These are phyloP conservation scores for Penaeus chinensis DNA, from an alignment of 1,140 invertebrate species.

Conservation along the genomic window DNA sequence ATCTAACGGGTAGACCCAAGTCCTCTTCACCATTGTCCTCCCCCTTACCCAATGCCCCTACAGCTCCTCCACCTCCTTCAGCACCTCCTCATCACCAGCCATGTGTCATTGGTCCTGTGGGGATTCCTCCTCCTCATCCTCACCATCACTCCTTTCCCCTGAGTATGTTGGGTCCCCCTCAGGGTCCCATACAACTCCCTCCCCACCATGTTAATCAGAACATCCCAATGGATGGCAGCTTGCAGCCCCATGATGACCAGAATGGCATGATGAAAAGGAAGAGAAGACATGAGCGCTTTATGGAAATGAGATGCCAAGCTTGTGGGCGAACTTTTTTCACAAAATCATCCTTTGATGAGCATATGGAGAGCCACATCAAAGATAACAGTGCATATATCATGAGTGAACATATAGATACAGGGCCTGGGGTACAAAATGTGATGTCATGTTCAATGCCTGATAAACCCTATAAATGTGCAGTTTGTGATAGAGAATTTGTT, in stretches of 20 bases:
- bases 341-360: slow-evolving; percentile 58
- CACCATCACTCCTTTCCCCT: slow-evolving; percentile 36
- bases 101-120: background rate
- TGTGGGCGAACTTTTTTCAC: slow-evolving; percentile 51
- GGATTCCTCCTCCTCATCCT: slow-evolving; percentile 23
- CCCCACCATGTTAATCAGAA: slow-evolving; percentile 32
- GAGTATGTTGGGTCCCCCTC: slow-evolving; percentile 39
- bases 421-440: slow-evolving; percentile 40
- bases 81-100: slow-evolving; percentile 25
- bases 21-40: slow-evolving; percentile 51
- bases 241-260: slow-evolving; percentile 43
- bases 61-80: slow-evolving; percentile 31
- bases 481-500: slow-evolving; percentile 68
- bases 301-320: slow-evolving; percentile 49
- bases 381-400: slow-evolving; percentile 48
- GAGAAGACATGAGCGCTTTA: slow-evolving; percentile 35
- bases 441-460: slow-evolving; percentile 66
- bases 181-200: slow-evolving; percentile 25
- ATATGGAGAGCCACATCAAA: slow-evolving; percentile 54
- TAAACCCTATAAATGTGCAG: slow-evolving; percentile 72
- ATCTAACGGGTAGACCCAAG: slow-evolving; percentile 62
- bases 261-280: slow-evolving; percentile 39
- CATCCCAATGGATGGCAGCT: slow-evolving; percentile 34
- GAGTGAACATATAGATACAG: slow-evolving; percentile 44
- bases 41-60: slow-evolving; percentile 29